Evolutionary conservation across 1,140 invertebrate species (phyloP).

Genomic region (Drosophila rufa): DNA sequence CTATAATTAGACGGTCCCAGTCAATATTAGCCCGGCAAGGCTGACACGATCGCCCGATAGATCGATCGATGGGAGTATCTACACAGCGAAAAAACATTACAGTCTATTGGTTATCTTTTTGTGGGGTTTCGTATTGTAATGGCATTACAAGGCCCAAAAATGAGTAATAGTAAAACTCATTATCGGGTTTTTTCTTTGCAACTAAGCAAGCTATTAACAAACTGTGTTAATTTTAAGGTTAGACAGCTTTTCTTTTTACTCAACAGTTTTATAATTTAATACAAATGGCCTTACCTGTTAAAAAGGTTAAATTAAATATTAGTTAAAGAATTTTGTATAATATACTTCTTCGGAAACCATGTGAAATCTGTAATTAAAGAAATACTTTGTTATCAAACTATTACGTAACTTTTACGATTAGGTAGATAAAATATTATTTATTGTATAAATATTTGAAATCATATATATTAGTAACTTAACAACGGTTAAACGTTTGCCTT

Average conservation of each 20-base stretch:
- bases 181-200: not conserved
- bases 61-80: conserved; percentile 19
- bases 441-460: not conserved
- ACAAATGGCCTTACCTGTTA: not conserved
- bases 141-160: conserved; percentile 1
- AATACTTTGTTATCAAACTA: not conserved
- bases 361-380: not conserved
- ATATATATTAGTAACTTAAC: no score
- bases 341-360: not conserved
- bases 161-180: not conserved
- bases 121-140: not conserved
- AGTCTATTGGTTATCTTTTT: not conserved
- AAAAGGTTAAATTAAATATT: not conserved
- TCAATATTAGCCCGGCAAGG: conserved; percentile 54
- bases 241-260: not conserved
- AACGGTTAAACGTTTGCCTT: not conserved
- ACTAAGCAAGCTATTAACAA: no score
- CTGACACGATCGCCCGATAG: conserved; percentile 43
- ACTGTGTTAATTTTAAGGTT: not conserved
- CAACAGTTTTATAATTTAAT: not conserved
- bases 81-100: conserved; percentile 11
- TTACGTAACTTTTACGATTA: no score
- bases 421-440: not conserved
- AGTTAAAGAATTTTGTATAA: not conserved
- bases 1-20: conserved; percentile 70